phyloP scores from a whole-genome alignment of 2,797 vertebrate genomes.

The Crenuchus spilurus region DNA sequence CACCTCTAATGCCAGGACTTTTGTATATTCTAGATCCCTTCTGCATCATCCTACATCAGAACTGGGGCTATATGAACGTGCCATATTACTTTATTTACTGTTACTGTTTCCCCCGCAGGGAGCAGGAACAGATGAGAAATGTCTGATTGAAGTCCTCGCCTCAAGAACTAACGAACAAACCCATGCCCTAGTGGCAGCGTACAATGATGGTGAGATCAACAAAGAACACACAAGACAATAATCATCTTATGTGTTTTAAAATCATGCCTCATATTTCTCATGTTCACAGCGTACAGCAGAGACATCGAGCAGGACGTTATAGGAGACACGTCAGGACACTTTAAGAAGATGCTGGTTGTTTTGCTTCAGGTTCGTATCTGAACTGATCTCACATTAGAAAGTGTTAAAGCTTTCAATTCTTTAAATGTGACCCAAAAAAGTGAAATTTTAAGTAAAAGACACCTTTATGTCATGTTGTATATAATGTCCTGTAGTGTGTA shows the following conservation, averaged over 20 bases:
- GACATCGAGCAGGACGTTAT: slow-evolving; percentile 88
- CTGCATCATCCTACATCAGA: too few species aligned
- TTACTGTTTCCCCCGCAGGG: slow-evolving; percentile 73
- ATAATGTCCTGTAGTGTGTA: not conserved
- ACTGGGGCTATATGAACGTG: too few species aligned
- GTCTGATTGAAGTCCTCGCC: slow-evolving; percentile 91
- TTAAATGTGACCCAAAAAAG: too few species aligned
- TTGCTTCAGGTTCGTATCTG: slow-evolving; percentile 85
- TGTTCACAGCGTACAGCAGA: slow-evolving; percentile 81
- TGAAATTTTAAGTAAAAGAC: too few species aligned
- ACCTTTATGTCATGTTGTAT: not conserved
- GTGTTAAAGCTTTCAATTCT: too few species aligned
- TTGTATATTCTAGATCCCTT: too few species aligned
- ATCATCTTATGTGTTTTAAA: too few species aligned
- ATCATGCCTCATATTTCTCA: not conserved
- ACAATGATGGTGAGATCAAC: slow-evolving; percentile 86
- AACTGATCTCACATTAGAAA: not conserved
- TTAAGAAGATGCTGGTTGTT: slow-evolving; percentile 97
- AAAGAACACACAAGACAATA: too few species aligned
- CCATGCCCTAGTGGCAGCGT: slow-evolving; percentile 84
- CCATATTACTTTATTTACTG: too few species aligned
- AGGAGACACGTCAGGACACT: slow-evolving; percentile 91
- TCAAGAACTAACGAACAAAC: slow-evolving; percentile 91
- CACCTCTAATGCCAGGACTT: too few species aligned
- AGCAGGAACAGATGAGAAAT: slow-evolving; percentile 89